These are phyloP conservation scores for Amphiprion ocellaris DNA, from an alignment of 2,113 vertebrate genomes.

Conservation along the genomic window DNA sequence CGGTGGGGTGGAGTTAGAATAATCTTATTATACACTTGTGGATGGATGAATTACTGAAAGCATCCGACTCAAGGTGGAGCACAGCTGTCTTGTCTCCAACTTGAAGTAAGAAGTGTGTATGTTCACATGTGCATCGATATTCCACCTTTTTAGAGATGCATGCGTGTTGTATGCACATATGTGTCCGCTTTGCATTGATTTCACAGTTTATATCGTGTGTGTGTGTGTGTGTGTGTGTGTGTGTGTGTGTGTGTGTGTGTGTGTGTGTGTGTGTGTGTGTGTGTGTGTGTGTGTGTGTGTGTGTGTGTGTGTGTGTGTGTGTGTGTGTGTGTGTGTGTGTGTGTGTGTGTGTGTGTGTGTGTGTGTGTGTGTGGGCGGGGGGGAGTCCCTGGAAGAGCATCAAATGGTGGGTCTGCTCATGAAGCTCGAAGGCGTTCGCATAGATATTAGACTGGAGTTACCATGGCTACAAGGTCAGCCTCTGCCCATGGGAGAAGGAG, in stretches of 20 bases:
- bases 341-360: too few relatives aligned
- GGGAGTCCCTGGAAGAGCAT: background rate
- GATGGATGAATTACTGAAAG: constrained; percentile 52
- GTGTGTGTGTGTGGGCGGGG: background rate
- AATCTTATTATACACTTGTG: constrained; percentile 71
- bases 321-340: background rate
- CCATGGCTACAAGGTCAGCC: constrained; percentile 62
- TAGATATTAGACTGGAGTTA: constrained; percentile 63
- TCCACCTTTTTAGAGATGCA: background rate
- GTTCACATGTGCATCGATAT: background rate
- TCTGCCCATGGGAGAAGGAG: constrained; percentile 59
- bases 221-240: constrained; percentile 19
- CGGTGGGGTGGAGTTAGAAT: constrained; percentile 65
- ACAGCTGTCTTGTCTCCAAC: constrained; percentile 42
- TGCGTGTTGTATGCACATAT: background rate
- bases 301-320: constrained; percentile 16
- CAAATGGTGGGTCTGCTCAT: constrained; percentile 50
- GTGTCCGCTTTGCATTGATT: background rate
- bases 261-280: constrained; percentile 10
- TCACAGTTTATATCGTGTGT: constrained; percentile 1
- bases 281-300: too few relatives aligned
- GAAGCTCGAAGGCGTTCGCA: constrained; percentile 46
- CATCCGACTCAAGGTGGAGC: constrained; percentile 33
- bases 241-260: too few relatives aligned
- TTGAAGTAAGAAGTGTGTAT: background rate